Base-by-base conservation (phyloP, 2,888 invertebrate genomes). In the Ctenicera cuprea region DNA sequence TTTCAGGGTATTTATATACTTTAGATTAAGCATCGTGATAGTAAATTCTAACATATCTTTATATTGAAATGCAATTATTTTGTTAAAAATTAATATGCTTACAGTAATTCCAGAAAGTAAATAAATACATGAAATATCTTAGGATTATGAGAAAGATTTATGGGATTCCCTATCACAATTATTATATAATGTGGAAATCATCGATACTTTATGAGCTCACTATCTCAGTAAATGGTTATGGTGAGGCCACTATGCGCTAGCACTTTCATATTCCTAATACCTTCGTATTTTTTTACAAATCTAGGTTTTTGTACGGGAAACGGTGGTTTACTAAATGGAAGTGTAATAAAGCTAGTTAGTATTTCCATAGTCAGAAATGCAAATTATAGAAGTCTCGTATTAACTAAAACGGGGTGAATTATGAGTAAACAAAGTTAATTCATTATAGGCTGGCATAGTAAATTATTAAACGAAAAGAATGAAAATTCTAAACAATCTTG, bases 51-150 rank as follows among this genome's bases (percentile, higher is more conserved):
- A 57, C 33, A 26, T 33, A 38, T 38, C 38, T 30, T 37, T 59
- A 38, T 37, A 59, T 59, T 18, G 59, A 37, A 37, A 38, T 4
- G 59, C 38, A 59, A 59, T 59, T 59, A 59, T 59, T 59, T 57
- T 59, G n/a, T 59, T 59, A 59, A 38, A 59, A 38, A 59, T 16
- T 38, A 59, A 59, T 59, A 37, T 18, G 38, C 37, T 59, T 9
- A 30, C 37, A 30, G 38, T 59, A 37, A 59, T 59, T 20, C 54
- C 30, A 59, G 59, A 59, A 37, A 38, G 9, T 30, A 33, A 33
- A n/a, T n/a, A n/a, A n/a, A 57, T 14, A 33, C 12, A 33, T 57
- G 22, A 50, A 50, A 50, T 22, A 50, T 50, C 50, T 50, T 22
- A 20, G 12, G 50, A 50, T 50, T 50, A 50, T 50, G 18, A 3